Percentiles rank a stretch among this genome's conserved stretches.
phyloP scores from a whole-genome alignment of 2,888 invertebrate species.

The Dioctria linearis region DNA sequence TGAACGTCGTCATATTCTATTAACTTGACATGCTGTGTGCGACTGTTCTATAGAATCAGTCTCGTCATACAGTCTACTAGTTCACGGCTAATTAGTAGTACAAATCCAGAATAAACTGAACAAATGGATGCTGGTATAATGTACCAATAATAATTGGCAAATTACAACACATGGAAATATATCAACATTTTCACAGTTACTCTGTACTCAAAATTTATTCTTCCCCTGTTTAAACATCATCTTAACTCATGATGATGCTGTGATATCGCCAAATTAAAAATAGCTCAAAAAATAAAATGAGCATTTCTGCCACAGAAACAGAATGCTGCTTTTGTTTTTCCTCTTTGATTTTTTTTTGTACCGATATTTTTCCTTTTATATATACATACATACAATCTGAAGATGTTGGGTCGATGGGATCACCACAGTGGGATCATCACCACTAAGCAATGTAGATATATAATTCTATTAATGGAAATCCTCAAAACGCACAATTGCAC shows the following conservation, averaged over 20 bases:
- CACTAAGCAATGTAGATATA: too few relatives aligned
- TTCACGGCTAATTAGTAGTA: constrained; percentile 47
- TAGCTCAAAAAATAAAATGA: neutral
- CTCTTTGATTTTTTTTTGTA: neutral
- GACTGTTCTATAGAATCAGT: neutral
- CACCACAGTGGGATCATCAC: too few relatives aligned
- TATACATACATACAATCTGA: neutral
- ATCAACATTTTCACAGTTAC: constrained; percentile 29
- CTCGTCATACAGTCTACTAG: constrained; percentile 44
- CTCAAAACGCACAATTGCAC: too few relatives aligned
- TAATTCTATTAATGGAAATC: too few relatives aligned
- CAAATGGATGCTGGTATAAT: constrained; percentile 6
- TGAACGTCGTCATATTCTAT: neutral
- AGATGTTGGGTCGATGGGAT: neutral
- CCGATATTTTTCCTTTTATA: neutral
- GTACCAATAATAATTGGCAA: constrained; percentile 35
- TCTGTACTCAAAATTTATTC: neutral
- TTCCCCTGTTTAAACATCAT: neutral
- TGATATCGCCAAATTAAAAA: neutral
- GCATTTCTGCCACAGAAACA: neutral
- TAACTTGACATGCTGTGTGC: neutral
- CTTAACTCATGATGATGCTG: neutral
- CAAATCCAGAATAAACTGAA: constrained; percentile 15
- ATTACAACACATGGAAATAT: constrained; percentile 19
- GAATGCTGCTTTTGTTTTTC: neutral